Conservation (phyloP, 2,113 vertebrate species). For the Pao palembangensis region DNA sequence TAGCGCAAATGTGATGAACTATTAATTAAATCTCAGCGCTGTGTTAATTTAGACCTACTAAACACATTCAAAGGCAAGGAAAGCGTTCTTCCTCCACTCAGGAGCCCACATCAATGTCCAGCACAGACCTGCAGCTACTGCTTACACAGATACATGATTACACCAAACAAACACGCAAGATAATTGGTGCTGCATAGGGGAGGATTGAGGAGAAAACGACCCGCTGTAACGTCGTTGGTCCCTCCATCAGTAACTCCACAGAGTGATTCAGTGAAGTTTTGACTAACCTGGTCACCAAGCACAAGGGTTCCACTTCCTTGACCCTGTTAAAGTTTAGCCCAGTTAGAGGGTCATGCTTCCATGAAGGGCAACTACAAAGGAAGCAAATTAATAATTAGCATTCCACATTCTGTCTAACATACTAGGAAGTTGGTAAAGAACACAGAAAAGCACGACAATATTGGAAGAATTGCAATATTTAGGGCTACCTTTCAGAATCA, state of each 20-base stretch:
- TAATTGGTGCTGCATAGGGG: neutral
- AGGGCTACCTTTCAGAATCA: too few species aligned
- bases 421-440: too few species aligned
- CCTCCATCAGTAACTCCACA: too few species aligned
- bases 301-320: conserved; percentile 1
- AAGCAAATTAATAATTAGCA: too few species aligned
- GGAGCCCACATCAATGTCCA: neutral
- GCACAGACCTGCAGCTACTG: conserved; percentile 18
- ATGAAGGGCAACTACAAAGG: too few species aligned
- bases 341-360: neutral
- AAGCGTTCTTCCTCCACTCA: neutral
- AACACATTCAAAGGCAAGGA: neutral
- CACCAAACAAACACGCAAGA: conserved; percentile 28
- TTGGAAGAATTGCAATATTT: too few species aligned
- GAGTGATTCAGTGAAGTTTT: too few species aligned
- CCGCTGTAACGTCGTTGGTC: too few species aligned
- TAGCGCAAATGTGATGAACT: neutral
- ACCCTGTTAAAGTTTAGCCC: neutral
- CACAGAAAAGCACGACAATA: too few species aligned
- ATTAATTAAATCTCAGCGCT: neutral
- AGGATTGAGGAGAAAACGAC: too few species aligned
- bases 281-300: conserved; percentile 12
- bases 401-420: too few species aligned
- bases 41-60: conserved; percentile 5
- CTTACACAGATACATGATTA: conserved; percentile 34